Conservation (phyloP, 2,797 vertebrate genomes). For the Alcedo quadribrachys region DNA sequence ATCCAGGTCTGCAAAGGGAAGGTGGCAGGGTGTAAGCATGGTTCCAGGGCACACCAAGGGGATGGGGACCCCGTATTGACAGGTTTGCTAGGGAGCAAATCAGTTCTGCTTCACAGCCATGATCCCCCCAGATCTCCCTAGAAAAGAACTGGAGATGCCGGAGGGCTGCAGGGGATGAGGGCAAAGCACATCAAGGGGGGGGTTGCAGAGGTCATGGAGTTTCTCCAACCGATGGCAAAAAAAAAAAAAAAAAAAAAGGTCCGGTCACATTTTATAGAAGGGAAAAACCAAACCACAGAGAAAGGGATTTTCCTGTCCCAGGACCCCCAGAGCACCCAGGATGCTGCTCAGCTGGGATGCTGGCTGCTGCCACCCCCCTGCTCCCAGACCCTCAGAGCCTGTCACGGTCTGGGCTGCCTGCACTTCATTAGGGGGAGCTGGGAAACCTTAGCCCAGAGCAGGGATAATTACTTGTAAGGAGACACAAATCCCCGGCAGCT, state of each 20-base stretch:
- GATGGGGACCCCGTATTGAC: accelerated
- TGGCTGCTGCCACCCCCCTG: neutral
- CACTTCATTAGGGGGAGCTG: slow-evolving; percentile 43
- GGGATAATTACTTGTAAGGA: slow-evolving; percentile 49
- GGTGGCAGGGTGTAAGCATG: neutral
- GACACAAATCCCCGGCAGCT: neutral
- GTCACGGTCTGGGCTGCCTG: neutral
- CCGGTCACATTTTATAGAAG: neutral
- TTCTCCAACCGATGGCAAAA: neutral
- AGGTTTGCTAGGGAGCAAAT: accelerated
- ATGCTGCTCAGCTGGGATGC: neutral
- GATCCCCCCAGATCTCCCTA: neutral
- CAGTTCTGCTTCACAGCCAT: neutral
- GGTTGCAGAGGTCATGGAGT: neutral
- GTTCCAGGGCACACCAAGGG: accelerated
- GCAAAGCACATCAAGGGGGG: neutral
- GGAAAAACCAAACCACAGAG: neutral
- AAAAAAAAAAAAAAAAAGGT: neutral
- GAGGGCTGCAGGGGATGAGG: neutral
- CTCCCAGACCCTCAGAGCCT: neutral
- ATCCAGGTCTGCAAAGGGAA: slow-evolving; percentile 87
- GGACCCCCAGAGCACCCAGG: neutral
- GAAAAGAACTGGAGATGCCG: neutral
- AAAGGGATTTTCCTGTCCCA: neutral
- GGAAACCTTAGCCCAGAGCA: slow-evolving; percentile 41